phyloP scores from a whole-genome alignment of 2,113 vertebrate species.

The Hymenochirus boettgeri region DNA sequence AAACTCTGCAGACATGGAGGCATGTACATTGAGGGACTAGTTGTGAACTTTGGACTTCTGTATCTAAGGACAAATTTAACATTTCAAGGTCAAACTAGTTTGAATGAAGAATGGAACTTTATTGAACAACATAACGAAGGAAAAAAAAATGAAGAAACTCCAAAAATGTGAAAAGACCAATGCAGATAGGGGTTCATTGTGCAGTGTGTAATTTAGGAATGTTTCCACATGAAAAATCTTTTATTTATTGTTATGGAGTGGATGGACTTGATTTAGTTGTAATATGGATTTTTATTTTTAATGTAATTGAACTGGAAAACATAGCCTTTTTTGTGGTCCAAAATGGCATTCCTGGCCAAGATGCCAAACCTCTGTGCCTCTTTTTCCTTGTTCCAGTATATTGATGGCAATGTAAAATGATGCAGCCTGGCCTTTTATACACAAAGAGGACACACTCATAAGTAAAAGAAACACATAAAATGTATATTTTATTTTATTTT shows the following conservation, averaged over 20 bases:
- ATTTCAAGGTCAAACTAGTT: background rate
- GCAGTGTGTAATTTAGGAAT: background rate
- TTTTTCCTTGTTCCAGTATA: too few relatives aligned
- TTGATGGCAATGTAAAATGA: too few relatives aligned
- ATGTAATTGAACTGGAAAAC: too few relatives aligned
- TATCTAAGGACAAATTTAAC: slow-evolving; percentile 7
- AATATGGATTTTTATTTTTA: too few relatives aligned
- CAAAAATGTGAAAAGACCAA: slow-evolving; percentile 20
- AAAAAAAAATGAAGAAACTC: slow-evolving; percentile 1
- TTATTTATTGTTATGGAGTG: background rate
- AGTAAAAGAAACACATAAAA: too few relatives aligned
- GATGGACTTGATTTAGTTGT: background rate
- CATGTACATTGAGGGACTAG: too few relatives aligned
- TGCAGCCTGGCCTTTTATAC: too few relatives aligned
- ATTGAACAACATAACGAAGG: background rate
- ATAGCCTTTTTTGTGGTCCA: background rate
- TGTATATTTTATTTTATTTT: too few relatives aligned
- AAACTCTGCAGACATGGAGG: slow-evolving; percentile 26
- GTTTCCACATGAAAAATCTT: background rate
- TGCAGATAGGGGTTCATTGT: background rate
- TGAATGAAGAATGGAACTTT: background rate
- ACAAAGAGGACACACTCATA: too few relatives aligned
- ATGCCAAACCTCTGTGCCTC: too few relatives aligned
- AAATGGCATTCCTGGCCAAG: too few relatives aligned
- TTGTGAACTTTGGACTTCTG: slow-evolving; percentile 13